phyloP scores from a whole-genome alignment of 2,888 invertebrate species.

The Drosophila dives region DNA sequence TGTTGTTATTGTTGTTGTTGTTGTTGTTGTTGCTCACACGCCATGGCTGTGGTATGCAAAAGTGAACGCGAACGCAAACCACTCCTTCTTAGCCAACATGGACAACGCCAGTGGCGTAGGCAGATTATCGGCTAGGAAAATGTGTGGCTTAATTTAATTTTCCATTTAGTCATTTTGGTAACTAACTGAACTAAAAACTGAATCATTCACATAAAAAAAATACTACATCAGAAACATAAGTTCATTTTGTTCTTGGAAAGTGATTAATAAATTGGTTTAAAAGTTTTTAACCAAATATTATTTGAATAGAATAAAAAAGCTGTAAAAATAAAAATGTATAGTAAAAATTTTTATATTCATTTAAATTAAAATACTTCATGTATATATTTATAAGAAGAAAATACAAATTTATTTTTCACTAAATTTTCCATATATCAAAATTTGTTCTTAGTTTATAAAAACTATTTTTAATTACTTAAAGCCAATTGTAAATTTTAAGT shows the following conservation, averaged over 20 bases:
- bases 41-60: slow-evolving; percentile 71
- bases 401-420: no score
- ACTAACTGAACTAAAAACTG: neutral
- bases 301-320: neutral
- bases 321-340: neutral
- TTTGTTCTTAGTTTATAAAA: no score
- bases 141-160: neutral
- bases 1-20: slow-evolving; percentile 8
- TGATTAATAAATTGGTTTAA: neutral
- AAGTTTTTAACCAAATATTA: neutral
- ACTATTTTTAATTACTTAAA: no score
- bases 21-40: slow-evolving; percentile 49
- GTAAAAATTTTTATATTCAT: neutral
- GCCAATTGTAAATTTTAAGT: no score
- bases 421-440: no score
- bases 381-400: no score
- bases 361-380: no score
- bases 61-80: slow-evolving; percentile 60
- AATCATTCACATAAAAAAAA: neutral
- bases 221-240: neutral
- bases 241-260: neutral
- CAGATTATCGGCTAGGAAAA: neutral
- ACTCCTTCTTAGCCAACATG: slow-evolving; percentile 25
- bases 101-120: slow-evolving; percentile 12
- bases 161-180: neutral